Evolutionary conservation across 2,113 vertebrate genomes (phyloP).

Genomic region (Atlantisia rogersi): DNA sequence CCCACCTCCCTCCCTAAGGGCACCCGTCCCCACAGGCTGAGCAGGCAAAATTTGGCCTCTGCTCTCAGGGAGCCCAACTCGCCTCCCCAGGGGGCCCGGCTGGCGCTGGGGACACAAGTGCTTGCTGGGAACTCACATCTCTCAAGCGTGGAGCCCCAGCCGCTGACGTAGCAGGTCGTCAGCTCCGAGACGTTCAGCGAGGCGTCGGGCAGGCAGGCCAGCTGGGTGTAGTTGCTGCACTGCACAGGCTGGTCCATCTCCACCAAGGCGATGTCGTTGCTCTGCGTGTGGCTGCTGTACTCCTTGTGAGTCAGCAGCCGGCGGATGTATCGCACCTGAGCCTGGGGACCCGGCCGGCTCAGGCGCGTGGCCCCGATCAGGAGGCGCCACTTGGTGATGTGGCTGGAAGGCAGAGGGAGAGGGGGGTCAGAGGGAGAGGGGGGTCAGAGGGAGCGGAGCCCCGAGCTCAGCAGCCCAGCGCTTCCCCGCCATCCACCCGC

Average conservation of each 20-base stretch:
- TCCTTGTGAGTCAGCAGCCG: not conserved
- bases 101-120: not conserved
- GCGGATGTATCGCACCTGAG: not conserved
- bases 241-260: not conserved
- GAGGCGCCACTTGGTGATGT: not conserved
- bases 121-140: too few species aligned
- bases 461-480: not conserved
- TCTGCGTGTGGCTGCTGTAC: not conserved
- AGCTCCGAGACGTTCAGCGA: not conserved
- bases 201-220: not conserved
- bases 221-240: conserved; percentile 26
- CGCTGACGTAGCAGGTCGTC: conserved; percentile 3
- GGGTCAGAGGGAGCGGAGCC: not conserved
- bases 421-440: not conserved
- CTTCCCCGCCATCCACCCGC: not conserved
- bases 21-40: fast-evolving
- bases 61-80: not conserved
- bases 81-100: fast-evolving
- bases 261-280: conserved; percentile 2
- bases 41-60: not conserved
- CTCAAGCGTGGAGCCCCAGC: not conserved
- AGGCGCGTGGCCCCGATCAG: not conserved
- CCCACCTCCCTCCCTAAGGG: not conserved
- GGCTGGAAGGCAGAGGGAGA: not conserved
- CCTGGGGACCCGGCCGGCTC: not conserved